phyloP scores from a whole-genome alignment of 2,797 vertebrate genomes.

The Sebastiscus tertius region DNA sequence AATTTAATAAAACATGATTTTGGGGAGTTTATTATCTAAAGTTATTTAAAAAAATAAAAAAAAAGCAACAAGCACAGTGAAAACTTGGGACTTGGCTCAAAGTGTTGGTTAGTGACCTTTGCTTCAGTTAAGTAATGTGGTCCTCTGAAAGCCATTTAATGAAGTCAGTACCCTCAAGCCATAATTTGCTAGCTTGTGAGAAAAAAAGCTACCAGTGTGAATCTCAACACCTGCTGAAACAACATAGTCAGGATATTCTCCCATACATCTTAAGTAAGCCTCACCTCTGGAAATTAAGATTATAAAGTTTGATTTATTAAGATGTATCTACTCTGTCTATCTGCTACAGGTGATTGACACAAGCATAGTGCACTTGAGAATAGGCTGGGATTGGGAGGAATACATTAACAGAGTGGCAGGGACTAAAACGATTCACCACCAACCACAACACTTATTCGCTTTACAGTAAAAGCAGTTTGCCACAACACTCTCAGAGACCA shows the following conservation, averaged over 20 bases:
- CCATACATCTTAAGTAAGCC: background rate
- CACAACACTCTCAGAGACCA: background rate
- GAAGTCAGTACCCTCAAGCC: background rate
- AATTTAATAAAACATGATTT: background rate
- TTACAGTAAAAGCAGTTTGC: background rate
- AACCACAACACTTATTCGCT: background rate
- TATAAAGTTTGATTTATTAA: conserved; percentile 6
- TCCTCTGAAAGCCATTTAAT: conserved; percentile 26
- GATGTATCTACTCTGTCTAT: background rate
- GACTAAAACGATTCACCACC: background rate
- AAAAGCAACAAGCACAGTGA: background rate
- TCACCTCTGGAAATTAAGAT: background rate
- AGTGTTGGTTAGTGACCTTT: conserved; percentile 11
- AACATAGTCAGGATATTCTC: background rate
- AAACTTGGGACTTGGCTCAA: background rate
- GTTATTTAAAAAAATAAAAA: background rate
- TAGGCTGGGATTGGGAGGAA: background rate
- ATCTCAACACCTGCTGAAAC: conserved; percentile 5
- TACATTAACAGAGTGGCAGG: background rate
- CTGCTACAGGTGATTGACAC: conserved; percentile 1
- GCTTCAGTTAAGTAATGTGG: background rate
- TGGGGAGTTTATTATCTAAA: conserved; percentile 3
- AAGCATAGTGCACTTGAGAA: background rate
- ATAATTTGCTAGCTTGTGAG: background rate
- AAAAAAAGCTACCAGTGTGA: conserved; percentile 8